These are phyloP conservation scores for Agrilus mali DNA, from an alignment of 2,888 invertebrate species.

Conservation along the genomic window DNA sequence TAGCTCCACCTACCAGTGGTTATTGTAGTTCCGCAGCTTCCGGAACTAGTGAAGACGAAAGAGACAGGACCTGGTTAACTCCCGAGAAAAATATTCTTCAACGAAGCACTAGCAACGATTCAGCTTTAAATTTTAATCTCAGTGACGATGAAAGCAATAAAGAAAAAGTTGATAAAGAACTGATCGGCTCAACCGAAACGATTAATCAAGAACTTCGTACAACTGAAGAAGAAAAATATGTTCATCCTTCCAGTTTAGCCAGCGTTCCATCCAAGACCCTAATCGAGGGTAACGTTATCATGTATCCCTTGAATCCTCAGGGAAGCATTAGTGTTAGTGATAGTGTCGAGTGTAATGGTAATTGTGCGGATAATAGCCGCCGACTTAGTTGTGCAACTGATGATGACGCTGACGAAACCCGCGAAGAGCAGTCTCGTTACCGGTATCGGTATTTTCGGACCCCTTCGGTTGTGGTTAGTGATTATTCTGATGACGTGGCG, in stretches of 20 bases:
- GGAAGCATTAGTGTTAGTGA: constrained; percentile 37
- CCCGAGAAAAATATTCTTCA: constrained; percentile 22
- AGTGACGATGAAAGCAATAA: constrained; percentile 35
- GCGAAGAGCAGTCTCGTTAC: constrained; percentile 25
- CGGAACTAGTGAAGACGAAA: constrained; percentile 30
- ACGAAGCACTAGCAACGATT: constrained; percentile 39
- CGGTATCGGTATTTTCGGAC: constrained; percentile 57
- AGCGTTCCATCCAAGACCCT: constrained; percentile 36
- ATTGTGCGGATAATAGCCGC: constrained; percentile 24
- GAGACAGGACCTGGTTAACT: constrained; percentile 18
- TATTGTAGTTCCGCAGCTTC: constrained; percentile 29
- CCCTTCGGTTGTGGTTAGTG: constrained; percentile 78
- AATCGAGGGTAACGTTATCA: constrained; percentile 43
- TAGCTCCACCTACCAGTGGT: constrained; percentile 28
- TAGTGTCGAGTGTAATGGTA: constrained; percentile 26
- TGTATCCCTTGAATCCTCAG: constrained; percentile 36
- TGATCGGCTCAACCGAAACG: not conserved
- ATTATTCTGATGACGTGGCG: constrained; percentile 64
- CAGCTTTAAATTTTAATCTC: constrained; percentile 33
- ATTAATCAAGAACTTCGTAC: not conserved
- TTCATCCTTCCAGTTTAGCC: constrained; percentile 26
- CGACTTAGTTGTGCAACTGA: constrained; percentile 40
- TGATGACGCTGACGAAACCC: constrained; percentile 29
- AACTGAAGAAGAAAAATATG: constrained; percentile 3
- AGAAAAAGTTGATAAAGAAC: constrained; percentile 4